Conservation (phyloP, 2,113 vertebrate genomes). For the Upupa epops region DNA sequence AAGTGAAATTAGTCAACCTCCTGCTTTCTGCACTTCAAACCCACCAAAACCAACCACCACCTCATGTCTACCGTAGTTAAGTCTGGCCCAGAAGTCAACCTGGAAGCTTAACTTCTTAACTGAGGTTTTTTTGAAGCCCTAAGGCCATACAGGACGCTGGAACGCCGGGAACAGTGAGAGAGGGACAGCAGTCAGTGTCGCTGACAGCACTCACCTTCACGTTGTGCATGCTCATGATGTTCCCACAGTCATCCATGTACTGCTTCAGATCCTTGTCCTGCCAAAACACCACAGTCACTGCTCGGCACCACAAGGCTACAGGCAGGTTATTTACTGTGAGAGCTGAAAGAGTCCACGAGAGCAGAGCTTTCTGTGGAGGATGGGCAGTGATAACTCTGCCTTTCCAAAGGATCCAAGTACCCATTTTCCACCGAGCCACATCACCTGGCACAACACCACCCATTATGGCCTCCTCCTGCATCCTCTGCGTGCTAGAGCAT, state of each 20-base stretch:
- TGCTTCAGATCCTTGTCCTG: conserved; percentile 99
- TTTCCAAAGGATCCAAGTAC: neutral
- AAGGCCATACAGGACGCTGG: neutral
- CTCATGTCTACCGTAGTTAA: neutral
- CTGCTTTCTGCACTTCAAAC: neutral
- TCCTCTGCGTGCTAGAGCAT: neutral
- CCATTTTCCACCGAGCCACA: neutral
- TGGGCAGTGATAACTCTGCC: neutral
- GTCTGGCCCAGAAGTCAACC: neutral
- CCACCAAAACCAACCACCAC: neutral
- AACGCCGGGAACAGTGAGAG: neutral
- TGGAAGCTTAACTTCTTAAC: neutral
- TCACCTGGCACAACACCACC: neutral
- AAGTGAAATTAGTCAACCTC: neutral
- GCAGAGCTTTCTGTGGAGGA: neutral
- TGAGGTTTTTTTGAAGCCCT: neutral
- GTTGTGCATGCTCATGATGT: conserved; percentile 99
- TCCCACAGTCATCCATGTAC: conserved; percentile 99
- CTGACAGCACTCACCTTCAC: conserved; percentile 84
- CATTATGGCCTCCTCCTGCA: neutral
- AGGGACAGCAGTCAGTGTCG: neutral
- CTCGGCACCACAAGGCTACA: neutral
- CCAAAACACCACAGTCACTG: conserved; percentile 12
- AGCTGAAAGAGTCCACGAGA: neutral
- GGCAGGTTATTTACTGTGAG: neutral